Evolutionary conservation across 2,113 vertebrate genomes (phyloP).

Genomic region (Atherinomorus stipes): DNA sequence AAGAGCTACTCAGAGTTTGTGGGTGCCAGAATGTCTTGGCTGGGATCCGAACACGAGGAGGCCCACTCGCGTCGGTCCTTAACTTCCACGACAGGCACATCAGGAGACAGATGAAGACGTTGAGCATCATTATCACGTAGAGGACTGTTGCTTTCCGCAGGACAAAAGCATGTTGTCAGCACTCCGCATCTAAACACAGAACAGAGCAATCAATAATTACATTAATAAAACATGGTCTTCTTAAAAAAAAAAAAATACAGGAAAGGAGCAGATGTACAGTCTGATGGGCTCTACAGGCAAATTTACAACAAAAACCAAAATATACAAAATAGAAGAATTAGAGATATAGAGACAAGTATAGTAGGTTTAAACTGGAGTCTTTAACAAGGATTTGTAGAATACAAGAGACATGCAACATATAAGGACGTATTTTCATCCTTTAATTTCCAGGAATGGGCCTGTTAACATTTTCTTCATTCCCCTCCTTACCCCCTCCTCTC

Average conservation of each 20-base stretch:
- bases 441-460: constrained; percentile 44
- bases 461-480: constrained; percentile 6
- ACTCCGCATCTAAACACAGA: constrained; percentile 65
- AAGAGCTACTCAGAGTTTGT: constrained; percentile 75
- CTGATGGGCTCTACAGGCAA: neutral
- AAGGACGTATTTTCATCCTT: constrained; percentile 27
- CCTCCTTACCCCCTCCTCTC: neutral
- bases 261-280: neutral
- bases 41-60: constrained; percentile 76
- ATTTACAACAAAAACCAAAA: constrained; percentile 46
- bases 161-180: constrained; percentile 85
- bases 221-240: no score
- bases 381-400: neutral
- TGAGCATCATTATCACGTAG: constrained; percentile 88
- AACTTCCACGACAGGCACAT: constrained; percentile 85
- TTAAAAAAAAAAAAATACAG: neutral
- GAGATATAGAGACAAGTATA: constrained; percentile 47
- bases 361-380: neutral
- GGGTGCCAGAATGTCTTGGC: constrained; percentile 85
- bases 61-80: constrained; percentile 68
- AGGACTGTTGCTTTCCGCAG: constrained; percentile 85
- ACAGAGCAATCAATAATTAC: constrained; percentile 22
- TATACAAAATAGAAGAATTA: constrained; percentile 33
- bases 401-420: constrained; percentile 30
- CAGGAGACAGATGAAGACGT: constrained; percentile 89